Base-by-base conservation (phyloP, 2,113 vertebrate species). In the Syrmaticus mikado region DNA sequence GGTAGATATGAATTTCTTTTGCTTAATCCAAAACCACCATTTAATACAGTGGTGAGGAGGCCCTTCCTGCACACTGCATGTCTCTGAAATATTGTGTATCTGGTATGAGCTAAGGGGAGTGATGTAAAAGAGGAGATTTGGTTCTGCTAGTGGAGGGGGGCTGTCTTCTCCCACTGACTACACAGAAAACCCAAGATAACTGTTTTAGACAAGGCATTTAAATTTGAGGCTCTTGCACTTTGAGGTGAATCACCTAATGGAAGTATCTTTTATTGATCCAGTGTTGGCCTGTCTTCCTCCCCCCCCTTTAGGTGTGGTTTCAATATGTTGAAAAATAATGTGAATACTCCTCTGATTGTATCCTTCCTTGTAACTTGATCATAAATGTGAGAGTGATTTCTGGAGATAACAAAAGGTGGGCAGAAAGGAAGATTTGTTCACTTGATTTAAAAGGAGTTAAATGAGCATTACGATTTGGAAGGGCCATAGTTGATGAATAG, bases 61-160 rank as follows among this genome's bases (percentile, higher is more conserved):
- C 20, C n/a, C 0, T 0, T 67, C 84, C 61, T 84, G n/a, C 18
- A 8, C 11, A 2, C 0, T 13, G 32, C 1, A 67, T 36, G 21
- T 34, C 25, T 77, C 28, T 34, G 74, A 53, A 71, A 32, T 1
- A 4, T 18, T 30, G 8, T 0, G 4, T 50, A 66, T 41, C 27
- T 22, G 3, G 4, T 2, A 19, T 38, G 36, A 20, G 25, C 34
- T 52, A n/a, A 73, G 38, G 58, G 60, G 50, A 3, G 13, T 11
- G 46, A 12, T 72, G 34, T 53, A 24, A 40, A 27, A 11, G 11
- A 8, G 50, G 38, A 78, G 52, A 15, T 64, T 24, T 43, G 40
- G 15, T 13, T 85, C 64, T 73, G 58, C 24, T 28, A 1, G 0
- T 5, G 24, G n/a, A 75, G 21, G 11, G 10, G 10, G n/a, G 57